These are phyloP conservation scores for Ypsolopha sequella DNA, from an alignment of 2,888 invertebrate genomes.

Conservation along the genomic window DNA sequence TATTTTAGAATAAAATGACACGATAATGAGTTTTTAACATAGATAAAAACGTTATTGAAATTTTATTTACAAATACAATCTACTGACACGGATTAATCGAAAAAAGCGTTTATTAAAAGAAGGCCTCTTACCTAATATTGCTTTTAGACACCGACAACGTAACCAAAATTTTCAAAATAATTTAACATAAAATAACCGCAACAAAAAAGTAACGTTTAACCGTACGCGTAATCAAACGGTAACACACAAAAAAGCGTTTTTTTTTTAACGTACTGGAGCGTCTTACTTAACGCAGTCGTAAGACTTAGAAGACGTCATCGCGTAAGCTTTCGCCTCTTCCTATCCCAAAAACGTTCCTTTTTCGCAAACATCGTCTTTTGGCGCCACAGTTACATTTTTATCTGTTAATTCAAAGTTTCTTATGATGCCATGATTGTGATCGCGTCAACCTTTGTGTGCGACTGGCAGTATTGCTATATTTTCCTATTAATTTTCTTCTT, in stretches of 20 bases:
- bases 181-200: conserved; percentile 8
- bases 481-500: neutral
- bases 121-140: conserved; percentile 36
- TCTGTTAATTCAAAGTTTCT: neutral
- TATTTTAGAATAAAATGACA: neutral
- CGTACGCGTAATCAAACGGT: conserved; percentile 15
- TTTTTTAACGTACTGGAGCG: neutral
- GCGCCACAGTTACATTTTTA: neutral
- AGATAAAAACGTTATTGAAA: conserved; percentile 5
- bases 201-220: conserved; percentile 10
- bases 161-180: conserved; percentile 9
- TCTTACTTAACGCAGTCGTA: conserved; percentile 42
- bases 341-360: conserved; percentile 53
- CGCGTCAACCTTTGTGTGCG: neutral
- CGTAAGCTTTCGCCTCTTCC: conserved; percentile 40
- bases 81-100: conserved; percentile 12
- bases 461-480: neutral
- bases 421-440: neutral
- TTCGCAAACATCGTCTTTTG: conserved; percentile 43
- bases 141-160: conserved; percentile 23
- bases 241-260: conserved; percentile 56
- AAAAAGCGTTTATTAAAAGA: conserved; percentile 8
- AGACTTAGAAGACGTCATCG: conserved; percentile 46
- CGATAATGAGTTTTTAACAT: neutral
- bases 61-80: conserved; percentile 11